A percentile compares a stretch with the other conserved stretches of the same genome.
phyloP scores from a whole-genome alignment of 1,140 invertebrate genomes.

The Holcopasites calliopsidis region DNA sequence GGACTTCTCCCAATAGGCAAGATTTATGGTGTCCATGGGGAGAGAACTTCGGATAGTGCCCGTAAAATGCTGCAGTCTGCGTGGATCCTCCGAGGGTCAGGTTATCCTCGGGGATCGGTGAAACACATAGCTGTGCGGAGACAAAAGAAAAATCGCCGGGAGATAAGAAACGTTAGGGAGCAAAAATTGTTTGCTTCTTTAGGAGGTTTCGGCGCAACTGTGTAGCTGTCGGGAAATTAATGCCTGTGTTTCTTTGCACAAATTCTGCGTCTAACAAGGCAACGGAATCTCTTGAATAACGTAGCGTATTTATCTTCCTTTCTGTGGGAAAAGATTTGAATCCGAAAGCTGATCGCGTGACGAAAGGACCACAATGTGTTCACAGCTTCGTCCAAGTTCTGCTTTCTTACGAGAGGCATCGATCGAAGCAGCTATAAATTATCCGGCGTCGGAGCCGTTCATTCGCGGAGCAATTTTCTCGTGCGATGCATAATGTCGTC shows the following conservation, averaged over 20 bases:
- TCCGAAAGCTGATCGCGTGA: too few relatives aligned
- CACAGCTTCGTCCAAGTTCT: too few relatives aligned
- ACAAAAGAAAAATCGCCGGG: slow-evolving; percentile 40
- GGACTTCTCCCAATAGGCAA: slow-evolving; percentile 15
- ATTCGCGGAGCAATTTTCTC: slow-evolving; percentile 19
- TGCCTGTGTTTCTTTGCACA: neutral
- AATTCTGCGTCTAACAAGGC: neutral
- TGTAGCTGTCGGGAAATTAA: slow-evolving; percentile 16
- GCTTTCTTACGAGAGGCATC: neutral
- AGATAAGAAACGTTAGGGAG: slow-evolving; percentile 6
- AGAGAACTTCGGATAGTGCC: slow-evolving; percentile 58
- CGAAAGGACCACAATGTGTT: too few relatives aligned
- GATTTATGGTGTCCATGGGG: slow-evolving; percentile 59
- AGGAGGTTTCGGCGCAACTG: slow-evolving; percentile 12
- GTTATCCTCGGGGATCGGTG: slow-evolving; percentile 16
- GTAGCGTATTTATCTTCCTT: neutral
- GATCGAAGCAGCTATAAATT: slow-evolving; percentile 3
- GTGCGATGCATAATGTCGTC: slow-evolving; percentile 43
- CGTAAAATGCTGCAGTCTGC: slow-evolving; percentile 8
- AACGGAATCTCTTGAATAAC: neutral
- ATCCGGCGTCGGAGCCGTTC: neutral
- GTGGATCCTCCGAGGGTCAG: slow-evolving; percentile 14
- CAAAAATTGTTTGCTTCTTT: slow-evolving; percentile 10
- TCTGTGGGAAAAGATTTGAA: neutral
- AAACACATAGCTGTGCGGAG: slow-evolving; percentile 9